Base-by-base conservation (phyloP, 35 echinoderm and acorn worm species). In the Lytechinus variegatus region DNA sequence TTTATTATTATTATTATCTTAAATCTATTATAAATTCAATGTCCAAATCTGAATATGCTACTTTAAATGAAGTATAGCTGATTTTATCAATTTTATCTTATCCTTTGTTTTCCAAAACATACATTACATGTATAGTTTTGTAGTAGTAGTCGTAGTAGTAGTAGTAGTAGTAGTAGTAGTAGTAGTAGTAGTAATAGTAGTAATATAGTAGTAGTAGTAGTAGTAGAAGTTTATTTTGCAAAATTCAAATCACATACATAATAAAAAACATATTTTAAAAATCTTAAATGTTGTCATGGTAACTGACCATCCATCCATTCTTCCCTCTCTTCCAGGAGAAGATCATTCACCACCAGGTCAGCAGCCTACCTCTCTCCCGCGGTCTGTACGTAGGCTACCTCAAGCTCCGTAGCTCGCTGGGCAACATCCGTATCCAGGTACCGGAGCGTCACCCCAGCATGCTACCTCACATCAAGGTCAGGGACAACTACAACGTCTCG, bases 351-450 rank as follows among this genome's bases (percentile, higher is more conserved):
- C 96, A 98, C 91, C 95, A 97, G 53, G 96, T 96, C 8, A 98
- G 96, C 79, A 79, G 89, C 58, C 92, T 94, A 29, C 95, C 96
- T 54, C 96, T 98, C 6, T 92, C 79, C 54, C 98, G 95, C 53
- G 98, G 98, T 11, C 92, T 99, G 29, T 99, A 99, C 92, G 52
- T 99, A 53, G 98, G 97, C 19, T 99, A 98, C 95, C 94, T 99
- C 89, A 97, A 97, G 92, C 87, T 99, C 12, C 87, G 98, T 54
- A 99, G 98, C 55, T 98, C 98, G 19, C 96, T 99, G 27, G 98
- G 98, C 71, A 98, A 95, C 33, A 99, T 99, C 94, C 95, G 98
- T 27, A 96, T 99, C 13, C 97, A 98, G 93, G 98, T 99, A 0
- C 98, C 96, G 13, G 97, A 98, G 95, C 98, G 98, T 54, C 44